Evolutionary conservation across 2,888 invertebrate genomes (phyloP), one percentile per base, ranked within the genome.

Genomic region (Cephus rjabovi): DNA sequence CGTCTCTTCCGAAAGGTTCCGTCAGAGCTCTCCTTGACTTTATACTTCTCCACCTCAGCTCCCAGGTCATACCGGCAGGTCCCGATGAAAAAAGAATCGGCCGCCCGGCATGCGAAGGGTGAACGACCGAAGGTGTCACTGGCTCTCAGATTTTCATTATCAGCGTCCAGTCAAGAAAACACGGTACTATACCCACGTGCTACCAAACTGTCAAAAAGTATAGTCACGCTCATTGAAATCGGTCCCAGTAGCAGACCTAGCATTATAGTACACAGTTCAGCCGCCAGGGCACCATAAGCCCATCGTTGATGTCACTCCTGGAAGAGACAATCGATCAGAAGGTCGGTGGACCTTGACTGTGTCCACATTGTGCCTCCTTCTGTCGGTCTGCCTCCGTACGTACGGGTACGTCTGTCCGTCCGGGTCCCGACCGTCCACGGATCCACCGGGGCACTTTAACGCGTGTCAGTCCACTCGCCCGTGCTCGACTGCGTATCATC

Each of bases 301-400:
- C 56, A 23, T 56, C 56, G 56, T 56, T 9, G 56, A 56, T 56
- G 87, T 82, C 86, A 86, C 88, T 88, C 88, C 90, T 88, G 76
- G 83, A 83, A 83, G 89, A 89, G 89, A 89, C 89, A 90, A 91
- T 91, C 91, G 90, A 91, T 91, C 91, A 91, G 90, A 84, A 85
- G 90, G 82, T 87, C 91, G 89, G 82, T 89, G 89, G 90, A 89
- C 89, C 91, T 90, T 90, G 89, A 90, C 91, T 90, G 86, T 91
- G 89, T 91, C 91, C 91, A 91, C 91, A 91, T 91, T 90, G 89
- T 87, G 87, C 88, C 86, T 87, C 87, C 86, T 84, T 83, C 56
- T 56, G 56, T 56, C 71, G 33, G 71, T 33, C 71, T 56, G 77
- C 80, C 74, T 76, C 75, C 75, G 34, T 30, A 11, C 35, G 71